phyloP scores from a whole-genome alignment of 2,113 vertebrate species.

The Prionailurus viverrinus region DNA sequence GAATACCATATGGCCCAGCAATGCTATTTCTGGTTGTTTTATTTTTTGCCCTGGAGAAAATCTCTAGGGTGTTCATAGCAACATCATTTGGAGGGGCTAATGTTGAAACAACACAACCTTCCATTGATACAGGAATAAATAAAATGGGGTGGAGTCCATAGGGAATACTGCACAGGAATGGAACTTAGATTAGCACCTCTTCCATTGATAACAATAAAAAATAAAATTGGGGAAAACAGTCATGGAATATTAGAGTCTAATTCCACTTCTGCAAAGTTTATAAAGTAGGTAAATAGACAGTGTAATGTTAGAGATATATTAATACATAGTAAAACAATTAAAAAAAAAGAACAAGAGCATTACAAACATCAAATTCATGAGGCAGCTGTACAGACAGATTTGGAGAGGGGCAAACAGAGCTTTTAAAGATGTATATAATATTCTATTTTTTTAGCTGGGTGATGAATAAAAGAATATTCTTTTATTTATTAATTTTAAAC shows the following conservation, averaged over 20 bases:
- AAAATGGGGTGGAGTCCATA: background rate
- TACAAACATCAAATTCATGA: background rate
- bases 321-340: background rate
- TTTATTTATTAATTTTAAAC: constrained; percentile 28
- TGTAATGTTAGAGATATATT: background rate
- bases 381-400: background rate
- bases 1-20: background rate
- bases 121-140: background rate
- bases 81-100: background rate
- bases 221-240: background rate
- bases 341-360: background rate
- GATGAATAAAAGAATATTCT: background rate
- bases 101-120: background rate
- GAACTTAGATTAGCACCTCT: background rate
- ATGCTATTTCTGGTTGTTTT: background rate
- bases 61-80: background rate
- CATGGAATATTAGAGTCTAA: background rate
- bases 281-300: background rate
- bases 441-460: background rate
- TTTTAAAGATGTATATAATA: background rate
- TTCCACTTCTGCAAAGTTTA: background rate
- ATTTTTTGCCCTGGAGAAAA: background rate
- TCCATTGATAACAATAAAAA: background rate
- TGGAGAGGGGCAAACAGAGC: background rate
- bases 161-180: background rate